Evolutionary conservation across 1,140 invertebrate species (phyloP), one percentile per base, ranked within the genome.

Genomic region (Bradynema listronoti): DNA sequence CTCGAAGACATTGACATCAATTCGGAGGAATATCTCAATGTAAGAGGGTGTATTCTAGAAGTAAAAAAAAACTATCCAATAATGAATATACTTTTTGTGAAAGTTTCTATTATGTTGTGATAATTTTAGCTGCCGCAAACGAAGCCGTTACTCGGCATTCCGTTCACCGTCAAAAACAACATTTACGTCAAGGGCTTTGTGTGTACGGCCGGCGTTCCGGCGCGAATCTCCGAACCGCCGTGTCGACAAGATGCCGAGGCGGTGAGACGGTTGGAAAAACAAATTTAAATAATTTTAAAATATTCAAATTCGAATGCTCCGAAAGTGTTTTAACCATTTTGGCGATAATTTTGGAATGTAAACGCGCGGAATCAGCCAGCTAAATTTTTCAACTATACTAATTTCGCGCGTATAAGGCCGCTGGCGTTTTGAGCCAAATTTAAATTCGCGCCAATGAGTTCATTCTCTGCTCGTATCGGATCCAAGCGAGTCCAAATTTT

Each of bases 91-190:
- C n/a, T n/a, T n/a, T n/a, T n/a, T n/a, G n/a, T n/a, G n/a, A n/a
- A n/a, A n/a, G n/a, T 7, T 61, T 61, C 47, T 49, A 0, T 33
- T 11, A 58, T 58, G 6, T 34, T 3, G 22, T 24, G 4, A 3
- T 22, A 41, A 29, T 65, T 64, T 1, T 22, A 65, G 62, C 29
- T 65, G 11, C 43, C 50, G 19, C 43, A 41, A 34, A 59, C 59
- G 25, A 75, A 77, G 27, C 74, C 74, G 1, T 43, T 78, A 5
- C 55, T 67, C 11, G 74, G 74, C 41, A 66, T 77, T 19, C 74
- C 74, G 7, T 73, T 77, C 46, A 69, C 75, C 9, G 57, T 78
- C 6, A 77, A 77, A 43, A 73, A 78, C 50, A 69, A 65, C 24
- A 56, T 76, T 25, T 60, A 57, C 25, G 62, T 69, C 24, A 67